Evolutionary conservation across 2,888 invertebrate genomes (phyloP).

Genomic region (Busseola fusca): DNA sequence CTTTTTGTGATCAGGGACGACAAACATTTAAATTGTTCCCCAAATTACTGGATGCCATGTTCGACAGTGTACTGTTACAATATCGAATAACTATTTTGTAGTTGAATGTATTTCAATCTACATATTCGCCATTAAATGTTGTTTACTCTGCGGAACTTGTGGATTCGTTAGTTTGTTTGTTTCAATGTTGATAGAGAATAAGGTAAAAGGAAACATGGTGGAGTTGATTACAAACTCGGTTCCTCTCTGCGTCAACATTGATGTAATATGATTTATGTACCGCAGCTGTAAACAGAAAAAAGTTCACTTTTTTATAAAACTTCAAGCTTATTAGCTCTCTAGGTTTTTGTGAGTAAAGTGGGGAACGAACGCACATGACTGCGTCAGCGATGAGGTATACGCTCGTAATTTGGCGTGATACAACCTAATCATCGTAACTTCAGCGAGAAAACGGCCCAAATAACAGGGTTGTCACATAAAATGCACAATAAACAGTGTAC

Average conservation of each 20-base stretch:
- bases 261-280: neutral
- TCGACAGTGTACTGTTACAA: constrained; percentile 45
- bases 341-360: constrained; percentile 7
- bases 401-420: constrained; percentile 38
- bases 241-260: neutral
- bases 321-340: neutral
- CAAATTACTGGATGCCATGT: constrained; percentile 65
- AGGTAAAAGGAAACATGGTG: constrained; percentile 21
- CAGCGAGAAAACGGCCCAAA: constrained; percentile 36
- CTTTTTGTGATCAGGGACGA: constrained; percentile 68
- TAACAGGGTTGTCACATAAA: constrained; percentile 51
- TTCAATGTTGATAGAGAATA: constrained; percentile 26
- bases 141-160: constrained; percentile 46
- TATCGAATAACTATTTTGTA: constrained; percentile 57
- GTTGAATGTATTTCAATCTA: constrained; percentile 53
- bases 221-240: constrained; percentile 4
- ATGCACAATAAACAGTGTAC: constrained; percentile 44
- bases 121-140: constrained; percentile 51
- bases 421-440: constrained; percentile 52
- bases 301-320: no score
- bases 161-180: constrained; percentile 45
- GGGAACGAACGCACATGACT: constrained; percentile 16
- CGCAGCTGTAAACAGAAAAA: neutral
- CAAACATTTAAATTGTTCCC: constrained; percentile 70
- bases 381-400: constrained; percentile 15